Base-by-base conservation (phyloP, 53 echinoderm and acorn worm genomes). In the Temnopleurus reevesii region DNA sequence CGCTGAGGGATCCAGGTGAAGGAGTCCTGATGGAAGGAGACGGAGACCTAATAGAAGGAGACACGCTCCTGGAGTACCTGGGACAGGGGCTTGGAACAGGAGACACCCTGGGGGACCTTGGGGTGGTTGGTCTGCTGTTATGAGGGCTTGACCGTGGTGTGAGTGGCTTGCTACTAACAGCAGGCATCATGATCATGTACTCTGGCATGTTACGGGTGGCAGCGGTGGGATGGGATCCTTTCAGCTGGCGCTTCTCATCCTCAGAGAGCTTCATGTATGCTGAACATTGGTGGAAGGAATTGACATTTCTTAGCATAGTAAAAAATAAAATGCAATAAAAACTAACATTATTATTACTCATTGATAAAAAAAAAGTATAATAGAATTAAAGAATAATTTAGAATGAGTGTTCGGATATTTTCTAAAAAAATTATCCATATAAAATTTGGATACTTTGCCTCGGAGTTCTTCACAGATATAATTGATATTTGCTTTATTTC, bases 261-360 rank as follows among this genome's bases (percentile, higher is more conserved):
- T 90, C 82, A 15, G 63, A 77, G 12, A 94, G 83, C 76, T 85
- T 43, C 94, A 94, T 94, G 83, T 94, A 94, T 23, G 91, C 94
- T 94, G 90, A 30, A n/a, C n/a, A n/a, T n/a, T 80, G 17, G 29
- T 49, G n/a, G 24, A 49, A 80, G 47, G 47, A 49, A 46, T 38
- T 38, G 46, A 45, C 13, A 46, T 25, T 1, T 53, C 17, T 53
- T 53, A 12, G 53, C 17, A 53, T 17, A 53, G 53, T n/a, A n/a
- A n/a, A n/a, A n/a, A n/a, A n/a, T n/a, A n/a, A n/a, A n/a, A n/a
- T n/a, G n/a, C n/a, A n/a, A n/a, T n/a, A n/a, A n/a, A n/a, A n/a
- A n/a, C n/a, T n/a, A n/a, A n/a, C n/a, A n/a, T n/a, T n/a, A n/a
- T n/a, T n/a, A n/a, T n/a, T n/a, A n/a, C n/a, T n/a, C n/a, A n/a